Conservation (phyloP, 2,797 vertebrate genomes). For the Silurus lanzhouensis region DNA sequence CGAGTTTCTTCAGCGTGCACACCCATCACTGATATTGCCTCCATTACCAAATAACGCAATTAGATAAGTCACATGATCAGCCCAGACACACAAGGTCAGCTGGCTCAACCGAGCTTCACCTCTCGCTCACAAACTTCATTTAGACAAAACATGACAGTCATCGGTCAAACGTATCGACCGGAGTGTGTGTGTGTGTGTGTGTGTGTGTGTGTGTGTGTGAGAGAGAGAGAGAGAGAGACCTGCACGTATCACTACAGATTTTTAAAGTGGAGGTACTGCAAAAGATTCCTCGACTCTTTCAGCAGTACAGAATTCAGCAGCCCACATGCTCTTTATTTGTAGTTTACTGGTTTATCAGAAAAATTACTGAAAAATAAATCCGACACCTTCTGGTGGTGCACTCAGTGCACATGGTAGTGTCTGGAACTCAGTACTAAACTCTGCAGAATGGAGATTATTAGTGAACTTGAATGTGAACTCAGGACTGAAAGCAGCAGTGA, state of each 20-base stretch:
- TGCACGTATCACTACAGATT: background rate
- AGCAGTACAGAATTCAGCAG: background rate
- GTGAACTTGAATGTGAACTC: too few species aligned
- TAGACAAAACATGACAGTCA: constrained; percentile 4
- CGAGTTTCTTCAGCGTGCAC: background rate
- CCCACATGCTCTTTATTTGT: background rate
- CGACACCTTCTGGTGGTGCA: background rate
- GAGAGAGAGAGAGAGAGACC: too few species aligned
- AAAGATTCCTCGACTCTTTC: background rate
- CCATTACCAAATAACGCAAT: constrained; percentile 46
- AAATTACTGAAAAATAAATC: background rate
- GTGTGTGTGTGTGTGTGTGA: background rate
- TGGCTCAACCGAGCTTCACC: constrained; percentile 24
- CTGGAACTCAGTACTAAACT: too few species aligned
- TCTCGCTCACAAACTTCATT: constrained; percentile 6
- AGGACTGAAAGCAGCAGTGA: background rate
- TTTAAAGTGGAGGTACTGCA: background rate
- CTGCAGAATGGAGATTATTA: too few species aligned
- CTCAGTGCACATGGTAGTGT: too few species aligned
- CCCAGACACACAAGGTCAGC: constrained; percentile 26
- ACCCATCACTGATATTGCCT: constrained; percentile 17
- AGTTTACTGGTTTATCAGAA: background rate
- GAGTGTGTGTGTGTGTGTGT: background rate
- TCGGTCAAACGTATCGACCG: background rate
- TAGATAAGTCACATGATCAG: constrained; percentile 37